Evolutionary conservation across 2,888 invertebrate species (phyloP).

Genomic region (Hoplodrina blanda): DNA sequence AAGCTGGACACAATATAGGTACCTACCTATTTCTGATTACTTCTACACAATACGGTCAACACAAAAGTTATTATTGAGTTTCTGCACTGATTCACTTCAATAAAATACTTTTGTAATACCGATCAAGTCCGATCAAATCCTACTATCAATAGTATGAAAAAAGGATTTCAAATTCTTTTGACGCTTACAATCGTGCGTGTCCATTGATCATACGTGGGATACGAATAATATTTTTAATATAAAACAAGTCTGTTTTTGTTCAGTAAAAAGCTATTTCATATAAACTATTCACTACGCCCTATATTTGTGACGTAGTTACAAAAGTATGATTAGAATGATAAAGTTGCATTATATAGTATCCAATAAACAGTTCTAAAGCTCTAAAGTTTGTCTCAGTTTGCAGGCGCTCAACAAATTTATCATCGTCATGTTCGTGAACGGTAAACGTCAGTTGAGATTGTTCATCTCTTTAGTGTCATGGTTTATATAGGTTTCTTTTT

Average conservation of each 20-base stretch:
- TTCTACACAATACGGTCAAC: slow-evolving; percentile 7
- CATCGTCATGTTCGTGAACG: no score
- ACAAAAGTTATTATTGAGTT: slow-evolving; percentile 28
- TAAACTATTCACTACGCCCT: no score
- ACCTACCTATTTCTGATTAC: slow-evolving; percentile 2
- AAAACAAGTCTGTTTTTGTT: background rate
- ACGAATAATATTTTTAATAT: slow-evolving; percentile 5
- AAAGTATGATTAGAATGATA: no score
- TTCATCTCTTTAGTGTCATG: no score
- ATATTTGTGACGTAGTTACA: no score
- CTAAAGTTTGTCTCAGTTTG: no score
- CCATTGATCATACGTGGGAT: background rate
- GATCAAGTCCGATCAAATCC: background rate
- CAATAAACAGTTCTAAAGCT: no score
- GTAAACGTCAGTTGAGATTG: no score
- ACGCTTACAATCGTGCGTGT: background rate
- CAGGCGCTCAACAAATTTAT: no score
- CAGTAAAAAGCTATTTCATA: background rate
- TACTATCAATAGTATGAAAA: background rate
- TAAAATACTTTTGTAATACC: slow-evolving; percentile 14
- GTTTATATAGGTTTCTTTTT: no score
- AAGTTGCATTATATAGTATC: no score
- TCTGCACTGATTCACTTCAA: slow-evolving; percentile 36
- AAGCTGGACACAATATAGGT: background rate
- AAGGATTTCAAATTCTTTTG: background rate